Evolutionary conservation across 2,113 vertebrate species (phyloP), one percentile per base, ranked within the genome.

Genomic region (Pelecanus crispus): DNA sequence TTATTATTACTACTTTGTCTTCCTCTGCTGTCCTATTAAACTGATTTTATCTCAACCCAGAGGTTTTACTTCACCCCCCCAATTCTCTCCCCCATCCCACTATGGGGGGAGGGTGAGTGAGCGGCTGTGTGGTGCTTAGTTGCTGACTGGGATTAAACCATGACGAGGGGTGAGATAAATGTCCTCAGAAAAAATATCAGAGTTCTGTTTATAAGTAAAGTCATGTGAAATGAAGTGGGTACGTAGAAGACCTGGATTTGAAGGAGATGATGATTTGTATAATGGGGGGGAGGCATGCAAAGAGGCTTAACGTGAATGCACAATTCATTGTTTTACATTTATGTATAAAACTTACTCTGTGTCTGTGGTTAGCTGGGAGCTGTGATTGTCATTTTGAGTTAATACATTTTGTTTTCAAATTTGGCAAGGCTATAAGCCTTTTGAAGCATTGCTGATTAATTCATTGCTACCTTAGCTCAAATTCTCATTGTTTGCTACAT

Each of bases 401-500:
- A 61, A n/a, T 81, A 24, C 13, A 9, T 73, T 85, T 79, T 74
- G 4, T 72, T 87, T 95, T 92, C 25, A 55, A 56, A 63, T 79
- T 61, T 86, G 53, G 40, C 58, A 36, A 47, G 49, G 13, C 62
- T 77, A 4, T 77, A 61, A 81, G 22, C 31, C 15, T 86, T 75
- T 61, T 52, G 36, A 90, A 52, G 31, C 52, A 38, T 63, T 66
- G 36, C 52, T 55, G n/a, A 29, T 61, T 4, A 84, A 25, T 70
- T 80, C 2, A 18, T 71, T 74, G 22, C 2, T 0, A 74, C 22
- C 13, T 19, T 68, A 65, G 49, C 44, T 92, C 53, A 80, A 8
- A 44, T 77, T 65, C 31, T 42, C 25, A 0, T 58, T 0, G 2
- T 72, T 77, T 77, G 17, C 42, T 75, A 8, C 11, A 4, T n/a